Evolutionary conservation across 2,113 vertebrate genomes (phyloP), one percentile per base, ranked within the genome.

Genomic region (Vulpes ferrilata): DNA sequence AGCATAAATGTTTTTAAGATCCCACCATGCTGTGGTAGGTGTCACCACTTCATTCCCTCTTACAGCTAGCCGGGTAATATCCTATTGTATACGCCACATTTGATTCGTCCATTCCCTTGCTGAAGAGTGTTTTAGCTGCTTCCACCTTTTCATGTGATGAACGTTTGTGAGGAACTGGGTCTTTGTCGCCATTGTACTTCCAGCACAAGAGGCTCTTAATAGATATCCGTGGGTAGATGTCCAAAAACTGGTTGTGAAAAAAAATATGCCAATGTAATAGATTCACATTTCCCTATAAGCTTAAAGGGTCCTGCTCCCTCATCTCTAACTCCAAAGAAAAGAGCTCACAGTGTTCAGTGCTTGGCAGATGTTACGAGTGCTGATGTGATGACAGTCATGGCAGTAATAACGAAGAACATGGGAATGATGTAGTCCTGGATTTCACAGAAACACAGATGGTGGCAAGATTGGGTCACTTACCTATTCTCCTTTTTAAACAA

Each of bases 181-280:
- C 32, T 84, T 43, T 13, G 80, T 69, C 30, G 55, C 2, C 35
- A 20, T 23, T 23, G 3, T 38, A 79, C 38, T 69, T 43, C 64
- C 15, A 59, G 35, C 25, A 4, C n/a, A 59, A 11, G 35, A 59
- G 64, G 3, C 11, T n/a, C 74, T 35, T n/a, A 32, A 32, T 62
- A 85, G 32, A 57, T 32, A 80, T 53, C 12, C 85, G 32, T 67
- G 48, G 48, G 5, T 81, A 23, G 3, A 23, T 57, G 8, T 43
- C 48, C 17, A 74, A 95, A 87, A 85, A 55, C 10, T 12, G 35
- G 20, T 82, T 57, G 16, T 60, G 78, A 32, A 96, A 71, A 85
- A 83, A 74, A 30, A 62, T 17, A 59, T 57, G 17, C 25, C 71
- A 74, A 2, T 38, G 11, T 74, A 23, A 84, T 16, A 22, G 38